Conservation (phyloP, 2,113 vertebrate species). For the Nycticebus coucang region DNA sequence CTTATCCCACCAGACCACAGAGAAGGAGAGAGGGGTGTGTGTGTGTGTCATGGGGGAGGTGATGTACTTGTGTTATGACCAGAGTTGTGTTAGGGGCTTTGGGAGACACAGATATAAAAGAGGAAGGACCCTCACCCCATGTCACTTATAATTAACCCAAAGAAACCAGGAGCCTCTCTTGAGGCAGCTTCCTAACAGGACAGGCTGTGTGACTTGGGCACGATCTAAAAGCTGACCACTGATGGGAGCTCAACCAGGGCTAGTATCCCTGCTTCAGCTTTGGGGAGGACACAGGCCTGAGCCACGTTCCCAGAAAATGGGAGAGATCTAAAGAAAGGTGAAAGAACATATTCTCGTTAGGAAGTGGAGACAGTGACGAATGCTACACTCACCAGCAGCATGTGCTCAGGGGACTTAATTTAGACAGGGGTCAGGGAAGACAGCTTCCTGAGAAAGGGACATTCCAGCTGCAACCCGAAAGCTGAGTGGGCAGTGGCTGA, state of each 20-base stretch:
- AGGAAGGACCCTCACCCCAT: neutral
- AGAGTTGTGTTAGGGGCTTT: neutral
- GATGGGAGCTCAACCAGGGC: neutral
- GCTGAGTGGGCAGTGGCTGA: neutral
- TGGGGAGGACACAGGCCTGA: neutral
- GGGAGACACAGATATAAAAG: neutral
- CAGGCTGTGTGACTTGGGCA: neutral
- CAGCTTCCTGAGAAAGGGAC: neutral
- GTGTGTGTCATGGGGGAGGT: neutral
- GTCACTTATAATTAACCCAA: neutral
- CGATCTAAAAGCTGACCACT: neutral
- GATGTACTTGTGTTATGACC: too few species aligned
- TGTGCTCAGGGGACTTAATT: neutral
- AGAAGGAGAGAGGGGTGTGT: neutral
- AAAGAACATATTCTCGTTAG: accelerated
- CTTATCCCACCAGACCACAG: neutral
- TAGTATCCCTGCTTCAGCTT: neutral
- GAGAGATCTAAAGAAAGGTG: neutral
- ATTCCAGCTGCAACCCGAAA: neutral
- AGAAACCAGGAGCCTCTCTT: neutral
- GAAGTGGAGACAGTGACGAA: accelerated
- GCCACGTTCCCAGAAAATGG: neutral
- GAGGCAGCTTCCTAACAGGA: neutral
- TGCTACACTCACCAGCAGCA: accelerated
- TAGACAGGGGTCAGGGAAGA: neutral